Conservation (phyloP, 2,113 vertebrate genomes). For the Gymnorhina tibicen region DNA sequence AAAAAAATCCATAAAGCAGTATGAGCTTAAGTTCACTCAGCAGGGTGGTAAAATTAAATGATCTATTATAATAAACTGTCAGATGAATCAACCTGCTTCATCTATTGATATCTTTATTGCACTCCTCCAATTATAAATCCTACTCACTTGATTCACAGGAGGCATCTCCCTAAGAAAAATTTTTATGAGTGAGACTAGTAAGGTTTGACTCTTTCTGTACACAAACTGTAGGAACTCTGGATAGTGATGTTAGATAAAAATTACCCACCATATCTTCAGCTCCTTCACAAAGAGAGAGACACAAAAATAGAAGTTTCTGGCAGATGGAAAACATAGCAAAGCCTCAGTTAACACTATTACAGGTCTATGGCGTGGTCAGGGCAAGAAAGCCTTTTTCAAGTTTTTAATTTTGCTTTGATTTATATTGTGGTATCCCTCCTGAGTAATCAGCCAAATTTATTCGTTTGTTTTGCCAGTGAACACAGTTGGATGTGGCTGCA, state of each 20-base stretch:
- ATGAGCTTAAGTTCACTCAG: constrained; percentile 9
- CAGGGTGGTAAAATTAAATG: constrained; percentile 24
- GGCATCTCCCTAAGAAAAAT: neutral
- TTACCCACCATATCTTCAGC: neutral
- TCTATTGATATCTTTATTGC: constrained; percentile 42
- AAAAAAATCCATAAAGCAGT: neutral
- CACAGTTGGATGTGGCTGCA: constrained; percentile 19
- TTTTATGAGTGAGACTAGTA: neutral
- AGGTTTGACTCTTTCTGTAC: neutral
- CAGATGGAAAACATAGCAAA: neutral
- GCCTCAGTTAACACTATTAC: neutral
- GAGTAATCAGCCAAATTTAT: constrained; percentile 26
- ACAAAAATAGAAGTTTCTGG: neutral
- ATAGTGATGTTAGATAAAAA: constrained; percentile 5
- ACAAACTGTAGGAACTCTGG: neutral
- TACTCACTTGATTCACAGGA: constrained; percentile 16
- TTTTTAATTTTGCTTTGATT: constrained; percentile 48
- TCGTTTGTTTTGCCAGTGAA: constrained; percentile 34
- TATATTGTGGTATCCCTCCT: constrained; percentile 9
- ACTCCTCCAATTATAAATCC: constrained; percentile 34
- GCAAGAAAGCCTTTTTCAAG: neutral
- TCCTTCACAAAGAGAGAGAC: neutral
- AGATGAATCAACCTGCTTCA: constrained; percentile 45
- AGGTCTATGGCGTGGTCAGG: neutral
- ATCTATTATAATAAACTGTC: constrained; percentile 36